These are phyloP conservation scores for Actinopyga echinites DNA, from an alignment of 53 echinoderm and acorn worm species.

Conservation along the genomic window DNA sequence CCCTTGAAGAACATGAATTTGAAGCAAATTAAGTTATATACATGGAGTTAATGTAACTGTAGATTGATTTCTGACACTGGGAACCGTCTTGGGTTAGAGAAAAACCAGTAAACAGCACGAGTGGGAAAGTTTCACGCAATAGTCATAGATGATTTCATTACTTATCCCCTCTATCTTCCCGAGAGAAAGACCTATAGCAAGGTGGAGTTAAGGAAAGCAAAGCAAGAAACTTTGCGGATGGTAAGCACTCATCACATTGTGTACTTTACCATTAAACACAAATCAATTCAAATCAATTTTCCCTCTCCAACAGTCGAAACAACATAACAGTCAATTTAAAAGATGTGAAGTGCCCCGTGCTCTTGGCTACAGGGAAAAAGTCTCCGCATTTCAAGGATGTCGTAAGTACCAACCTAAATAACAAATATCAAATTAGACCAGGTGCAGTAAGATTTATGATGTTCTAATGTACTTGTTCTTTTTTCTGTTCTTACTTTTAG, in stretches of 20 bases:
- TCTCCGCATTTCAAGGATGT: constrained; percentile 94
- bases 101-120: no score
- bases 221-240: no score
- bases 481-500: no score
- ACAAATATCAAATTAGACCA: background rate
- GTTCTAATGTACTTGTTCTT: background rate
- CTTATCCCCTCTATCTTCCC: no score
- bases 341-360: constrained; percentile 71
- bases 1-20: background rate
- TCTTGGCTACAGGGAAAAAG: constrained; percentile 83
- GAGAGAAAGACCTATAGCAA: no score
- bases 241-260: background rate
- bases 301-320: constrained; percentile 66
- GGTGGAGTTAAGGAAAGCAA: no score
- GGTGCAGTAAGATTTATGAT: background rate
- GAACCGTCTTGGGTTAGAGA: no score
- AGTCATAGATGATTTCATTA: no score
- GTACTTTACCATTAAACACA: background rate
- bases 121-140: no score
- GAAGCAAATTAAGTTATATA: no score
- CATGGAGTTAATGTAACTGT: no score
- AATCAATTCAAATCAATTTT: background rate
- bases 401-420: constrained; percentile 53
- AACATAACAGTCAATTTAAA: constrained; percentile 74
- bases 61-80: no score